Evolutionary conservation across 2,888 invertebrate genomes (phyloP).

Genomic region (Lymantria monacha): DNA sequence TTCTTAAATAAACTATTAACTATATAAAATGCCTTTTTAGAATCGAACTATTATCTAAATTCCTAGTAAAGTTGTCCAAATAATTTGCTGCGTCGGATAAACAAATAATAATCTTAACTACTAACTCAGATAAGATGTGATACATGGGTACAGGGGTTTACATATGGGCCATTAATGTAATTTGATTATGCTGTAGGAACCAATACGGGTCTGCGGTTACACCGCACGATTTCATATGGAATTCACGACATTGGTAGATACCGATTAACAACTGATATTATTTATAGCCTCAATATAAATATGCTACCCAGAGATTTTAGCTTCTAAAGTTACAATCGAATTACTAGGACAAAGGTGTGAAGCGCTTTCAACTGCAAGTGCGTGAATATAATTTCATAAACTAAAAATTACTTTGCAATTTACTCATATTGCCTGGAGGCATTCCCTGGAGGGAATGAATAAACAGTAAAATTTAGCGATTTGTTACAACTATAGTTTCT

Average conservation of each 20-base stretch:
- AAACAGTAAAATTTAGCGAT: no score
- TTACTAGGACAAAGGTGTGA: no score
- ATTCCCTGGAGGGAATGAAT: no score
- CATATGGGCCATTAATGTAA: slow-evolving; percentile 34
- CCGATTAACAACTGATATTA: slow-evolving; percentile 15
- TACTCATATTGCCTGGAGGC: no score
- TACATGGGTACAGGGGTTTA: slow-evolving; percentile 23
- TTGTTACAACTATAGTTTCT: no score
- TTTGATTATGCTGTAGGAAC: slow-evolving; percentile 35
- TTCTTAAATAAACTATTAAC: no score
- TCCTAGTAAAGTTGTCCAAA: no score
- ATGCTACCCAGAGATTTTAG: slow-evolving; percentile 29
- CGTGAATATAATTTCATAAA: no score
- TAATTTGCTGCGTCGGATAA: not conserved
- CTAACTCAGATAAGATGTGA: slow-evolving; percentile 12
- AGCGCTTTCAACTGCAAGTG: no score
- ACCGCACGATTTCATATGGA: slow-evolving; percentile 29
- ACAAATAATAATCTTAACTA: slow-evolving; percentile 16
- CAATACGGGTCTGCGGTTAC: slow-evolving; percentile 38
- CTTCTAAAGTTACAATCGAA: slow-evolving; percentile 24
- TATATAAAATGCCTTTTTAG: no score
- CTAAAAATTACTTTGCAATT: no score
- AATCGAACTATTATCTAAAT: no score
- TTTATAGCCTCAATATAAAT: slow-evolving; percentile 21
- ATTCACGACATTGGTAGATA: slow-evolving; percentile 26